Conservation (phyloP, 2,888 invertebrate species). For the Cremastinae sp. region DNA sequence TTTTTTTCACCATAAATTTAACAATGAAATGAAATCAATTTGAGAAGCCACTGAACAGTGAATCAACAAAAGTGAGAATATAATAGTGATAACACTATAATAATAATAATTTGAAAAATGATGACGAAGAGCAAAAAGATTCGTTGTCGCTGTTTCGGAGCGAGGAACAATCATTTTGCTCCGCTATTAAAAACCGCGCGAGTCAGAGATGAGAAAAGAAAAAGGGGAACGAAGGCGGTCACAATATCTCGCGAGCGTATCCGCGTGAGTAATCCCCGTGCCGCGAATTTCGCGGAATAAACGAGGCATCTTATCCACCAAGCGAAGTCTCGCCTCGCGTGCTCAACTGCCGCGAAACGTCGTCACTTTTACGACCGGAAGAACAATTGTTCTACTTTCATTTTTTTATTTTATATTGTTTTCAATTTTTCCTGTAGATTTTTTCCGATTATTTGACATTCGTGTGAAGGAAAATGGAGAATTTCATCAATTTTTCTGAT, state of each 20-base stretch:
- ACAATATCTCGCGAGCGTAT: conserved; percentile 45
- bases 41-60: not conserved
- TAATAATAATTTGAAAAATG: conserved; percentile 6
- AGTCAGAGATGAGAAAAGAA: no score
- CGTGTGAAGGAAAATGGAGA: no score
- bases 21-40: not conserved
- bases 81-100: conserved; percentile 35
- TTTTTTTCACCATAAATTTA: no score
- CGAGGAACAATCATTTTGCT: conserved; percentile 46
- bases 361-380: conserved; percentile 50
- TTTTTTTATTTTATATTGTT: no score
- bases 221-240: not conserved
- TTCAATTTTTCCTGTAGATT: conserved; percentile 11
- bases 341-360: conserved; percentile 30
- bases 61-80: not conserved
- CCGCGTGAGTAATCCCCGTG: conserved; percentile 48
- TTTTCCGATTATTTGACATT: not conserved
- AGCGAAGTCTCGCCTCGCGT: not conserved
- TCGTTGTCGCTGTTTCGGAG: conserved; percentile 27
- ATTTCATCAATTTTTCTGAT: no score
- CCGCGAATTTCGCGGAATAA: conserved; percentile 44
- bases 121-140: conserved; percentile 9
- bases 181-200: conserved; percentile 21
- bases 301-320: conserved; percentile 19
- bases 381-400: conserved; percentile 25